Conservation (phyloP, 2,797 vertebrate species). For the Xyrichtys novacula region DNA sequence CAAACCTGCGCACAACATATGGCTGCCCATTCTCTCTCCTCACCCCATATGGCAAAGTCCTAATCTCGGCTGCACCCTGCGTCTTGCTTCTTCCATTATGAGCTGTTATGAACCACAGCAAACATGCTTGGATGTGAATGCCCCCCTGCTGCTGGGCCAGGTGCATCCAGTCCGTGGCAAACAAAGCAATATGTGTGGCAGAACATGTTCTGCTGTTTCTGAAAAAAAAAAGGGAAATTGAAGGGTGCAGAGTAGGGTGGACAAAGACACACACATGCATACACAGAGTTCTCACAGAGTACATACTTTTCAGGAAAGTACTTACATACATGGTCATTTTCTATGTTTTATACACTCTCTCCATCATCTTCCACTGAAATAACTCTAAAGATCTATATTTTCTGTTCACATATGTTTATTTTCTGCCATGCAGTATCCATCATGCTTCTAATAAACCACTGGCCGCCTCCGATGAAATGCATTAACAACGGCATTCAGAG, state of each 20-base stretch:
- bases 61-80: slow-evolving; percentile 51
- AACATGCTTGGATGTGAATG: slow-evolving; percentile 67
- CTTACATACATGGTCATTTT: slow-evolving; percentile 1
- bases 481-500: slow-evolving; percentile 12
- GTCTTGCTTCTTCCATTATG: slow-evolving; percentile 55
- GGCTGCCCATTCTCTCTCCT: slow-evolving; percentile 35
- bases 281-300: not conserved
- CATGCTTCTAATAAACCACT: slow-evolving; percentile 29
- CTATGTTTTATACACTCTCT: slow-evolving; percentile 1
- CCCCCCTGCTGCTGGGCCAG: slow-evolving; percentile 77
- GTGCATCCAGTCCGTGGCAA: slow-evolving; percentile 63
- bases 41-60: slow-evolving; percentile 47
- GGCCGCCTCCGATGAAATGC: slow-evolving; percentile 19
- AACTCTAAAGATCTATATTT: slow-evolving; percentile 14
- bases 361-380: not conserved
- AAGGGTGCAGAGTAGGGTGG: slow-evolving; percentile 20
- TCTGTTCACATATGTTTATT: slow-evolving; percentile 15
- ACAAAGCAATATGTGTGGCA: slow-evolving; percentile 72
- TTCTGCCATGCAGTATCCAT: slow-evolving; percentile 7
- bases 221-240: slow-evolving; percentile 11
- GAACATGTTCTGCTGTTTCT: slow-evolving; percentile 43
- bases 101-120: slow-evolving; percentile 44
- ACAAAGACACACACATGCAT: slow-evolving; percentile 20
- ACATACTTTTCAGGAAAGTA: slow-evolving; percentile 7
- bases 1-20: slow-evolving; percentile 40